Conservation (phyloP, 2,797 vertebrate species). For the Thripadectes ignobilis region DNA sequence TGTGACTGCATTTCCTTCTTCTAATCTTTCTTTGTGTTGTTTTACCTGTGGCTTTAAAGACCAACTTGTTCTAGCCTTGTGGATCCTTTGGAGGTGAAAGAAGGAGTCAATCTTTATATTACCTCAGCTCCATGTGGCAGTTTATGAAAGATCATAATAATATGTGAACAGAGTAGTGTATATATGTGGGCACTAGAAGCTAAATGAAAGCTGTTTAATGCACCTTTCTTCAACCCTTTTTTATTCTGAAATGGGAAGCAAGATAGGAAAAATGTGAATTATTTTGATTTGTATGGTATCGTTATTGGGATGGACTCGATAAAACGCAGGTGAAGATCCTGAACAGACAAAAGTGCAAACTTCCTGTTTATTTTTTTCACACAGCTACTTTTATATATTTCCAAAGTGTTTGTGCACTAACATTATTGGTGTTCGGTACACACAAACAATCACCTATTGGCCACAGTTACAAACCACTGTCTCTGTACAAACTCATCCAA, state of each 20-base stretch:
- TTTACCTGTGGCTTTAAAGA: neutral
- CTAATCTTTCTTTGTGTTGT: neutral
- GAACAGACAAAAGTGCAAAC: no score
- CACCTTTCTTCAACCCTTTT: neutral
- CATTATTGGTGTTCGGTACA: no score
- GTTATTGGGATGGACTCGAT: no score
- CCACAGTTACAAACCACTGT: no score
- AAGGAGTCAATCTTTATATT: neutral
- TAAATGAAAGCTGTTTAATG: neutral
- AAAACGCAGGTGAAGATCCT: no score
- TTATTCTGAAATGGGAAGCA: neutral
- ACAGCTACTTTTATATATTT: no score
- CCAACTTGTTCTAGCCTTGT: neutral
- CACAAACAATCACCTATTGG: no score
- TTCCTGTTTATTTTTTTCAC: no score
- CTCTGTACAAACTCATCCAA: no score
- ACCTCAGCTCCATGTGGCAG: neutral
- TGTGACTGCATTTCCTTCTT: neutral
- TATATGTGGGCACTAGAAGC: neutral
- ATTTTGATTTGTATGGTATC: neutral
- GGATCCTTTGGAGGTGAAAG: neutral
- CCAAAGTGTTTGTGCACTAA: no score
- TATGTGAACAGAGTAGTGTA: neutral
- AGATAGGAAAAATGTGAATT: neutral
- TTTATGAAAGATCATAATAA: neutral